A percentile compares a stretch with the other conserved stretches of the same genome.
Conservation (phyloP, 2,113 vertebrate genomes). For the Archilochus colubris region DNA sequence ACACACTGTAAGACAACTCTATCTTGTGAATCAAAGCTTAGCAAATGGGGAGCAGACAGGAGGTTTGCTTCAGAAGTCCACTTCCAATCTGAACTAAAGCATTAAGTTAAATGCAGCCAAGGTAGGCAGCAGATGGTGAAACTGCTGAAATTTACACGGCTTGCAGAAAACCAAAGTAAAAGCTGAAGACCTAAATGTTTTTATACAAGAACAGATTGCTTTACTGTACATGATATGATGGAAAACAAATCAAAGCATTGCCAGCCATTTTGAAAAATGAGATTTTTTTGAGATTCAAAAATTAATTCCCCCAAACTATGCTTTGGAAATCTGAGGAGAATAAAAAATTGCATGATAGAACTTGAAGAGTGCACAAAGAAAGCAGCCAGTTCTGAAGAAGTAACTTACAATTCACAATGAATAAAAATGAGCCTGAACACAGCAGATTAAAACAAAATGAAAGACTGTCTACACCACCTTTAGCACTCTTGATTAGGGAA, state of each 20-base stretch:
- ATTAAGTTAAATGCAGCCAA: background rate
- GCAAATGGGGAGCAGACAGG: background rate
- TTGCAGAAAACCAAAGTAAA: constrained; percentile 15
- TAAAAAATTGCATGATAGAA: background rate
- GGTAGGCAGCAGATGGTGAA: constrained; percentile 30
- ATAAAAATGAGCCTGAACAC: background rate
- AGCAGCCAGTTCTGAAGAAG: background rate
- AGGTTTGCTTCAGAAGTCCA: background rate
- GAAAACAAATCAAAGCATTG: constrained; percentile 47
- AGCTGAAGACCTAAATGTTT: background rate
- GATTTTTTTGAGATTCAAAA: background rate
- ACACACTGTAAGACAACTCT: background rate
- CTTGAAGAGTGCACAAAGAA: background rate
- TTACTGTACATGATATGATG: constrained; percentile 39
- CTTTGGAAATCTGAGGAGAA: constrained; percentile 2
- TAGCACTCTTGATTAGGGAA: background rate
- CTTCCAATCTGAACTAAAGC: background rate
- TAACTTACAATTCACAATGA: background rate
- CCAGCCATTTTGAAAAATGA: constrained; percentile 46
- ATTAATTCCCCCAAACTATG: background rate
- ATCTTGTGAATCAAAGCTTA: background rate
- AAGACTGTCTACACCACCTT: background rate
- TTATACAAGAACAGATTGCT: constrained; percentile 56
- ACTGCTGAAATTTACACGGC: constrained; percentile 2
- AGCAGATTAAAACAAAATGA: background rate